Percentiles rank a stretch among this genome's conserved stretches.
These are phyloP conservation scores for Hylaea fasciaria DNA, from an alignment of 2,888 invertebrate genomes.

Conservation along the genomic window DNA sequence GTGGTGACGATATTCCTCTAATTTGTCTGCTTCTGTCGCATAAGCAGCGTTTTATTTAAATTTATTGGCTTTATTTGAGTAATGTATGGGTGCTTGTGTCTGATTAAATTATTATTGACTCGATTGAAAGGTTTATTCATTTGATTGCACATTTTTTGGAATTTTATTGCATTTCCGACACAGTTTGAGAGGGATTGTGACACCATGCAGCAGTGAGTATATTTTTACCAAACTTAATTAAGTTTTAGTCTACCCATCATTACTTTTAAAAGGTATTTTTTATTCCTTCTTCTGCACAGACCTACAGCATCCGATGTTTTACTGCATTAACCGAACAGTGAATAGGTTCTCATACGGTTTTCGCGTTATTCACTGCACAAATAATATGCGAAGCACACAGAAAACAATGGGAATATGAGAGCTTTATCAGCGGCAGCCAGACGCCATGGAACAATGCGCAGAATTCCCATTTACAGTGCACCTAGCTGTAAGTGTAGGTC, in stretches of 20 bases:
- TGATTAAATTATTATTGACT: slow-evolving; percentile 13
- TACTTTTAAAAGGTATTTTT: no score
- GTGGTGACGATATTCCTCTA: slow-evolving; percentile 37
- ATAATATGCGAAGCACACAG: not conserved
- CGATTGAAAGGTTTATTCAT: slow-evolving; percentile 27
- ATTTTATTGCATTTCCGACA: slow-evolving; percentile 11
- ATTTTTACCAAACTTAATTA: no score
- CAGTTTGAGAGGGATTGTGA: not conserved
- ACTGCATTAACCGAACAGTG: no score
- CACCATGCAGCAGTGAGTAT: not conserved
- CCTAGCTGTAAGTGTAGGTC: slow-evolving; percentile 15
- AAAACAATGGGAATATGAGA: slow-evolving; percentile 25
- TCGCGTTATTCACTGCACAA: slow-evolving; percentile 5
- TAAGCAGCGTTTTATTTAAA: slow-evolving; percentile 9
- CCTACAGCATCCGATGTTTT: no score
- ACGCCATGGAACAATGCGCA: slow-evolving; percentile 27
- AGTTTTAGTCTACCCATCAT: no score
- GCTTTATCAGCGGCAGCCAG: slow-evolving; percentile 35
- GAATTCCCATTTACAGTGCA: slow-evolving; percentile 17
- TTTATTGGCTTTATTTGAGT: slow-evolving; percentile 16
- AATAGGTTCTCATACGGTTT: not conserved
- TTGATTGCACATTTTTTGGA: slow-evolving; percentile 6
- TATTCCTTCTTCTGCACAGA: no score
- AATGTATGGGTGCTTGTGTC: slow-evolving; percentile 4
- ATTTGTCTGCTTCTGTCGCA: slow-evolving; percentile 22